Evolutionary conservation across 2,888 invertebrate genomes (phyloP), one percentile per base, ranked within the genome.

Genomic region (Rhyacophila evoluta): DNA sequence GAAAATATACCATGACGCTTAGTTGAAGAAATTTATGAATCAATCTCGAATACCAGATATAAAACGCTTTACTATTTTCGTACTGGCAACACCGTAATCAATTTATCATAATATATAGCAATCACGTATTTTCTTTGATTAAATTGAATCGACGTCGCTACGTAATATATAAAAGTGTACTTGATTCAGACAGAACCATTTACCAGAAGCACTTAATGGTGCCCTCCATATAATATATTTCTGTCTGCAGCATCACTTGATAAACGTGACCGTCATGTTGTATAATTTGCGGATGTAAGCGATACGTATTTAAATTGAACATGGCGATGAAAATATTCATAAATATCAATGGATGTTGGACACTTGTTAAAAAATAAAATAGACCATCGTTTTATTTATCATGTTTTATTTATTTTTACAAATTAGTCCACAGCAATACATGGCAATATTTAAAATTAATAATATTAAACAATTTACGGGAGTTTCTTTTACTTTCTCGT

Each of bases 271-370:
- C 25, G 1, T 19, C 5, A 25, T 6, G 55, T 55, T 55, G 1
- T 55, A 8, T 55, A 55, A 55, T 55, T 55, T 55, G 55, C 55
- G 55, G 55, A 55, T 55, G 55, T 55, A 25, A 25, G 19, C 1
- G 55, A 55, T 25, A 55, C 55, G 15, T 55, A 55, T 55, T 55
- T 55, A 55, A 55, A 55, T 55, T 55, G 55, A 25, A 10, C 55
- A 55, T 55, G 19, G 10, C 55, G 19, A 55, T 55, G 15, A 39
- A 12, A 55, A 55, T 55, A 55, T 19, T 55, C 55, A 55, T 19
- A 19, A 55, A 19, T 55, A 19, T 19, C 55, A 19, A 55, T 12
- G 15, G 10, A 10, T 19, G 8, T 19, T 25, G 12, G 1, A 19
- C 10, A 10, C 10, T 55, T 8, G 19, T 55, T 19, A 19, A 55